These are phyloP conservation scores for Norana najaformis DNA, from an alignment of 2,888 invertebrate species.

Conservation along the genomic window DNA sequence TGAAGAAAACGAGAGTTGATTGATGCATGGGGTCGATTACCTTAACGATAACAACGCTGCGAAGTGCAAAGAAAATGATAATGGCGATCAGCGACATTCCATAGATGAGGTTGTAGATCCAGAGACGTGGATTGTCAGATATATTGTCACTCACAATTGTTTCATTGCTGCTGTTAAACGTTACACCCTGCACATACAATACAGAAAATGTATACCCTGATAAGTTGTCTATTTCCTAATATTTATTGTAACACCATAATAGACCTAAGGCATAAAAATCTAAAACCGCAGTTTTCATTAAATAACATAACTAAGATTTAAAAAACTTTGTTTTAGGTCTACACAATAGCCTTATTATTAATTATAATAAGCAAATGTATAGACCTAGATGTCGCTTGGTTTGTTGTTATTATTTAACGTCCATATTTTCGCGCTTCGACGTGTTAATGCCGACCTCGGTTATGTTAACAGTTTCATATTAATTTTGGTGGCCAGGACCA, in stretches of 20 bases:
- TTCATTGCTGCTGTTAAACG: neutral
- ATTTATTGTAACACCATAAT: too few species aligned
- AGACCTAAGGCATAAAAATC: too few species aligned
- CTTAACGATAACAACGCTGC: slow-evolving; percentile 68
- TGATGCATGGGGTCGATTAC: slow-evolving; percentile 48
- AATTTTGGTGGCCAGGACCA: too few species aligned
- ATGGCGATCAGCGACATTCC: slow-evolving; percentile 66
- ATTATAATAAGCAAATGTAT: neutral
- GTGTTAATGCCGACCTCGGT: too few species aligned
- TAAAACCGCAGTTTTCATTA: too few species aligned
- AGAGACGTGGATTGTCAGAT: neutral
- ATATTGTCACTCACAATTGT: neutral
- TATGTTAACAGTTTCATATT: too few species aligned
- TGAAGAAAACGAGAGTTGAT: too few species aligned
- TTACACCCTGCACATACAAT: neutral
- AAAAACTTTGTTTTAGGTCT: neutral
- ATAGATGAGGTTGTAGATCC: slow-evolving; percentile 61
- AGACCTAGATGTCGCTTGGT: neutral
- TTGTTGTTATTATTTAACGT: too few species aligned
- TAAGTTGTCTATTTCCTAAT: neutral
- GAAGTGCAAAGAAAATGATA: slow-evolving; percentile 65
- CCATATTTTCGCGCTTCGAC: too few species aligned
- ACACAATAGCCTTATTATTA: too few species aligned
- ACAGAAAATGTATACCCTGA: neutral
- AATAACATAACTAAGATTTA: too few species aligned